Evolutionary conservation across 2,113 vertebrate genomes (phyloP), one percentile per base, ranked within the genome.

Genomic region (Microtus montanus): DNA sequence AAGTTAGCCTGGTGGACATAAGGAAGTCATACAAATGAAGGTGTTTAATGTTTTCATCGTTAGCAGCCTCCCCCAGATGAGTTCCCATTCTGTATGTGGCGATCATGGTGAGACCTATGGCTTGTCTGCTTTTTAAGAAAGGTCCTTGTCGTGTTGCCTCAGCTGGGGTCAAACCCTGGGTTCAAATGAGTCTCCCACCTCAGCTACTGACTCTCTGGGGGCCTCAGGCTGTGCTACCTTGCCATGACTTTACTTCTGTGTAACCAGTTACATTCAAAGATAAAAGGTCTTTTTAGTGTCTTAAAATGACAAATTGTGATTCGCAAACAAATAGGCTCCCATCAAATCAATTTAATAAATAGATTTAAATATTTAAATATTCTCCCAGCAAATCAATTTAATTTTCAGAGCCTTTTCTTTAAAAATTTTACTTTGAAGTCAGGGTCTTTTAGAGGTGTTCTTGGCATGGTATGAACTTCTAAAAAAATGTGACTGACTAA

Each of bases 391-490:
- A 22, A 63, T 90, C 54, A 20, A 35, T 92, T 70, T 91, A 80
- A 90, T 73, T 94, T 30, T 38, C 82, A n/a, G 52, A 84, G n/a
- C 4, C 17, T 87, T 89, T 89, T 95, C n/a, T 15, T 84, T 94
- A 58, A 68, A 89, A 26, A n/a, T 91, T 96, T 96, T 70, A 47
- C 68, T 97, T 93, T 91, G 19, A 83, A 91, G 71, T 47, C 63
- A 73, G 92, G n/a, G 74, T 83, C 12, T 88, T 93, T 68, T 86
- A 91, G 35, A 93, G 17, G 14, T 92, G 92, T 38, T 88, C 1
- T 58, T 94, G 82, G 52, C 47, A 73, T 85, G 13, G 41, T 80
- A 77, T 74, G 78, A 91, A 82, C 30, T 68, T 87, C 30, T 91
- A 22, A 79, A 87, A 84, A 92, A 58, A 58, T 80, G 1, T 75